Evolutionary conservation across 2,888 invertebrate genomes (phyloP), one percentile per base, ranked within the genome.

Genomic region (Elysia crispata): DNA sequence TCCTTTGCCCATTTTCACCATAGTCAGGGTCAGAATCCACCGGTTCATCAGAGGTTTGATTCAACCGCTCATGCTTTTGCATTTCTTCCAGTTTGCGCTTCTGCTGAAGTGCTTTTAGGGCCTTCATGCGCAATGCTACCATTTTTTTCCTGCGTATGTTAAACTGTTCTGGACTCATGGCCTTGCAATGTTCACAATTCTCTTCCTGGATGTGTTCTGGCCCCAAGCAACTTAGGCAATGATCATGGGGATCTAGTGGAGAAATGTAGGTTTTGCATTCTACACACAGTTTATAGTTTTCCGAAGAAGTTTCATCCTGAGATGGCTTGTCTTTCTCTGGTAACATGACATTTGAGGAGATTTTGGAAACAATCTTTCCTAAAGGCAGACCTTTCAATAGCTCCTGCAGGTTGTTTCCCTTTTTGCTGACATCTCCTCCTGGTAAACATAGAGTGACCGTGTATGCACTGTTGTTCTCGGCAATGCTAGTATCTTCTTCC

Each of bases 191-290:
- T 30, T 76, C 76, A 73, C 80, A 80, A 20, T 54, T 49, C 20
- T 62, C 50, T 11, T 64, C 72, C 31, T 72, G 80, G 28, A 80
- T 64, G 50, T 80, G 80, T 15, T 80, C 70, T 18, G 80, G 80
- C 0, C 80, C 80, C 13, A 80, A 64, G 33, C 80, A 80, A 13
- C 41, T 49, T 13, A 80, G 54, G 33, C 80, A 80, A 30, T 60
- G 66, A 18, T 28, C 64, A 57, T 80, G 80, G 0, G 76, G 76
- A 80, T 80, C 80, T 5, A 80, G 70, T 0, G 80, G 80, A 0
- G 80, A 80, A 5, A 80, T 80, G 70, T 80, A 80, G 1, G 60
- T 60, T 20, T 70, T 76, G 75, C 80, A 80, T n/a, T 72, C 76
- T 8, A 25, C 28, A 73, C 80, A 80, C 13, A 54, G n/a, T 80